phyloP scores from a whole-genome alignment of 2,113 vertebrate genomes.

The Sterna hirundo region DNA sequence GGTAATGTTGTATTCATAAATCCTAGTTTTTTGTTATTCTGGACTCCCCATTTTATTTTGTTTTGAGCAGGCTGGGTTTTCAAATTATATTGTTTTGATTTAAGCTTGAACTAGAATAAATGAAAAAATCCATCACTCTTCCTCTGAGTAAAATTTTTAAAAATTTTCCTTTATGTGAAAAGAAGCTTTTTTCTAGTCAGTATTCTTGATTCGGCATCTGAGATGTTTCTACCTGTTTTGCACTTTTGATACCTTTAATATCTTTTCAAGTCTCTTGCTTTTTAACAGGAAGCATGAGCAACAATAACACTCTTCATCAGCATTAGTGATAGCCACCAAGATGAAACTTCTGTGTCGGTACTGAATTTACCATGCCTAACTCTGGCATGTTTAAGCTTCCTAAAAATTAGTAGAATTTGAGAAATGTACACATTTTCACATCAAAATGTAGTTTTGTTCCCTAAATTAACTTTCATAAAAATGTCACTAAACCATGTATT shows the following conservation, averaged over 20 bases:
- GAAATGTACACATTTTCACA: background rate
- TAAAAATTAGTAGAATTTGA: background rate
- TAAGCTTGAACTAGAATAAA: background rate
- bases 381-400: background rate
- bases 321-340: background rate
- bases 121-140: background rate
- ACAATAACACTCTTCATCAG: background rate
- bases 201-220: background rate
- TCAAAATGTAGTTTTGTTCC: background rate
- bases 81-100: background rate
- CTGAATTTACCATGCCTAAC: background rate
- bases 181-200: background rate
- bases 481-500: background rate
- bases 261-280: background rate
- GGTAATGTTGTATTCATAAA: background rate
- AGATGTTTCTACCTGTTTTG: background rate
- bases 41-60: background rate
- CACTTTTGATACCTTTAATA: background rate
- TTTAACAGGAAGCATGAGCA: background rate
- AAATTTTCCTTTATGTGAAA: background rate
- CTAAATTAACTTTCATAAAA: background rate
- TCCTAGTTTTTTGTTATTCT: background rate
- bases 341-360: background rate
- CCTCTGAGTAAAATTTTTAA: background rate
- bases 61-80: background rate